Percentiles rank a stretch among this genome's conserved stretches.
These are phyloP conservation scores for Andrena hattorfiana DNA, from an alignment of 2,888 invertebrate genomes.

Conservation along the genomic window DNA sequence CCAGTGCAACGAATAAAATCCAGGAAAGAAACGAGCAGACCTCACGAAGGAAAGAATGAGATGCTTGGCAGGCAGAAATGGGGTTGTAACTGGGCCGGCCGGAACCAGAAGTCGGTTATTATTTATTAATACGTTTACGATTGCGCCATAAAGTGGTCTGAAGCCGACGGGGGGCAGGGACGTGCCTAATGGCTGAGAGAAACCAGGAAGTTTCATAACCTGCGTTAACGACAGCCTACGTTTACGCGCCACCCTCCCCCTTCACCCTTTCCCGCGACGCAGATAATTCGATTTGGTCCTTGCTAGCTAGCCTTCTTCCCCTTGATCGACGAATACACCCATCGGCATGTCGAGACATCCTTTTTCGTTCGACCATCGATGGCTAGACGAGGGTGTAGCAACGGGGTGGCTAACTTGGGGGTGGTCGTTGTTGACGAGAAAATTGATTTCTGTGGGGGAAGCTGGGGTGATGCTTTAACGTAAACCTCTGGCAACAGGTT, in stretches of 20 bases:
- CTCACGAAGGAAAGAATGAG: background rate
- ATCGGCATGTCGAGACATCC: background rate
- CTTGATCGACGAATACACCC: slow-evolving; percentile 2
- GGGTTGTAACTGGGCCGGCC: background rate
- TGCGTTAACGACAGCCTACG: slow-evolving; percentile 72
- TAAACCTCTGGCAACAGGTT: no score
- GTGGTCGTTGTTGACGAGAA: no score
- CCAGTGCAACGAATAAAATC: background rate
- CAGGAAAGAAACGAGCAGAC: background rate
- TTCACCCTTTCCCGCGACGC: background rate
- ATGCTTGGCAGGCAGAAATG: background rate
- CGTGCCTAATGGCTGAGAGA: slow-evolving; percentile 72
- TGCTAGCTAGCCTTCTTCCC: slow-evolving; percentile 7
- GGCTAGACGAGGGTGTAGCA: background rate
- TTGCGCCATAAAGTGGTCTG: slow-evolving; percentile 66
- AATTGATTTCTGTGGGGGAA: no score
- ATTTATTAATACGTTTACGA: slow-evolving; percentile 77
- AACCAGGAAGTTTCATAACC: slow-evolving; percentile 74
- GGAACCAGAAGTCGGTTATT: slow-evolving; percentile 53
- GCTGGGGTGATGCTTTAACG: no score
- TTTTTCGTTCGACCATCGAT: slow-evolving; percentile 14
- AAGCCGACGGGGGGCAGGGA: slow-evolving; percentile 50
- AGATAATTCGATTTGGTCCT: slow-evolving; percentile 48
- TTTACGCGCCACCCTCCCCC: slow-evolving; percentile 55
- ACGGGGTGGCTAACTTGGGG: no score